Evolutionary conservation across 2,888 invertebrate genomes (phyloP).

Genomic region (Oxyteleia sp.): DNA sequence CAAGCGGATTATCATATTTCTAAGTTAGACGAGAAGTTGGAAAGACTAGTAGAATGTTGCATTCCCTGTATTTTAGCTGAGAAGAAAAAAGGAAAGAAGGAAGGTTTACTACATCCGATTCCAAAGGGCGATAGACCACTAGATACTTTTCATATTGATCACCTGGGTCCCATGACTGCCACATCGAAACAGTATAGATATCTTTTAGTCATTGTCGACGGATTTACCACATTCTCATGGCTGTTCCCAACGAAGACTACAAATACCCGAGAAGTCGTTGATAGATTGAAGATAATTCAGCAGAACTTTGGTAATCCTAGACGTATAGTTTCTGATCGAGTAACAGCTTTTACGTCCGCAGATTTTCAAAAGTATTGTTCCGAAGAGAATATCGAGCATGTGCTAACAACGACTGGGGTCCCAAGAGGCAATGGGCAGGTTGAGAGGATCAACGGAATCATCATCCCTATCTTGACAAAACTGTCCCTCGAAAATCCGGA

Average conservation of each 20-base stretch:
- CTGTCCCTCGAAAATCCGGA: slow-evolving; percentile 4
- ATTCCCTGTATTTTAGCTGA: slow-evolving; percentile 3
- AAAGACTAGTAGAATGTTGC: slow-evolving; percentile 1
- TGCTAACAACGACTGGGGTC: too few relatives aligned
- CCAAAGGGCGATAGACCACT: slow-evolving; percentile 1
- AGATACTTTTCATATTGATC: slow-evolving; percentile 6
- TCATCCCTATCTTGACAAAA: not conserved
- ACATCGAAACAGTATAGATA: slow-evolving; percentile 6
- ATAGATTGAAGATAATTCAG: slow-evolving; percentile 1
- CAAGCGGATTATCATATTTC: not conserved
- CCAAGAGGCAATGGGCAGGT: slow-evolving; percentile 6
- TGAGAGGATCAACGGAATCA: not conserved
- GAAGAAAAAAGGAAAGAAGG: too few relatives aligned
- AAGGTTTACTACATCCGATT: not conserved
- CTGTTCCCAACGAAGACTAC: slow-evolving; percentile 5
- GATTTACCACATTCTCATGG: slow-evolving; percentile 2
- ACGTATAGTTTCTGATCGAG: not conserved
- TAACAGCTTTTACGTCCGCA: not conserved
- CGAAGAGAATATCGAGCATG: too few relatives aligned
- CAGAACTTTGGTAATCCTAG: not conserved
- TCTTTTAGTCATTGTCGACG: slow-evolving; percentile 5
- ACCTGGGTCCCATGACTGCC: slow-evolving; percentile 1
- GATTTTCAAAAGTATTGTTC: too few relatives aligned
- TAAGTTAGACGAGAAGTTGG: slow-evolving; percentile 6
- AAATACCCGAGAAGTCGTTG: not conserved